Evolutionary conservation across 1,140 invertebrate genomes (phyloP).

Genomic region (Trachymyrmex septentrionalis): DNA sequence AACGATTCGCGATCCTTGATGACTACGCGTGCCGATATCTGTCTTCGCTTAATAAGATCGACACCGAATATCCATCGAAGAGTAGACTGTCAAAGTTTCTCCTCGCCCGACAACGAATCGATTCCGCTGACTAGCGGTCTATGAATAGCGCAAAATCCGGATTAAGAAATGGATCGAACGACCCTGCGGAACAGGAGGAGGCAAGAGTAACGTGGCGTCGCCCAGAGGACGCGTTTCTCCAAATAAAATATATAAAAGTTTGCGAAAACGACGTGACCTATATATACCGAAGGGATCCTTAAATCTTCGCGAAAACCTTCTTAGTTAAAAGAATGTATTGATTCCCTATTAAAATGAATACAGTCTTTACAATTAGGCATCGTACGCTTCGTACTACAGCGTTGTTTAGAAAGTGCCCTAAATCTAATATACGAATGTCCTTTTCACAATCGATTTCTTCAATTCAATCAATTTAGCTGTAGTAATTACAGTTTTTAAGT

Average conservation of each 20-base stretch:
- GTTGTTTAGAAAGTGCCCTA: background rate
- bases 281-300: background rate
- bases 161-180: conserved; percentile 56
- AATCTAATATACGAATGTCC: background rate
- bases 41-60: conserved; percentile 51
- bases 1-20: conserved; percentile 4
- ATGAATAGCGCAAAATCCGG: conserved; percentile 48
- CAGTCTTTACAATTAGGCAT: background rate
- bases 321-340: background rate
- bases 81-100: conserved; percentile 16
- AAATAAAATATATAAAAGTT: conserved; percentile 11
- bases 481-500: background rate
- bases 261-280: conserved; percentile 37
- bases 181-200: background rate
- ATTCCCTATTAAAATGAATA: conserved; percentile 43
- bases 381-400: background rate
- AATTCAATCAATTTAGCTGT: background rate
- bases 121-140: conserved; percentile 7
- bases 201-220: background rate
- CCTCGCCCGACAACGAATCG: conserved; percentile 24
- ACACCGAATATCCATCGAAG: background rate
- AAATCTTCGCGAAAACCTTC: background rate
- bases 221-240: conserved; percentile 13
- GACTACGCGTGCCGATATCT: conserved; percentile 8
- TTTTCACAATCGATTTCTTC: background rate